Evolutionary conservation across 2,888 invertebrate species (phyloP), one percentile per base, ranked within the genome.

Genomic region (Lampropteryx suffumata): DNA sequence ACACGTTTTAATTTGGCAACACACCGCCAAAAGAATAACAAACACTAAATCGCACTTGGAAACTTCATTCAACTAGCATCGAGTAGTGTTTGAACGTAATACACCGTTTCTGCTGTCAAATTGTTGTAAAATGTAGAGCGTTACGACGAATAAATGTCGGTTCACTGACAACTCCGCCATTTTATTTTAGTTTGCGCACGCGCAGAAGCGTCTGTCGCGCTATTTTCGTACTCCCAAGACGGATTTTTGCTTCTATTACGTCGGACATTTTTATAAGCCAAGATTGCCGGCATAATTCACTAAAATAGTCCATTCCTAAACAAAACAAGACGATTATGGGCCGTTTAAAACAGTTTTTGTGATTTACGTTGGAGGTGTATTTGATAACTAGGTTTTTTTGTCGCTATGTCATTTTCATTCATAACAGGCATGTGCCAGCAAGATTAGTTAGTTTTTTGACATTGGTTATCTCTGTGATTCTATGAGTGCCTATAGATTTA

Each of bases 241-340:
- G 73, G 72, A 82, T 81, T 79, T 76, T 74, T 75, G 70, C 66
- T 67, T 71, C 69, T 67, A 72, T 75, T 74, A 67, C 64, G 61
- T 69, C 61, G 66, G 84, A 82, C 84, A 79, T 80, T 84, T 84
- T 86, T 82, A 84, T 82, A 78, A 66, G 69, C 75, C 67, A 71
- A 72, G 79, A 84, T 83, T 79, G 79, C 72, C 77, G 62, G 87
- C 82, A n/a, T n/a, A 88, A 87, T 88, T 89, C 84, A 86, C 71
- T 64, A 64, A 70, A 83, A 88, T 82, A 76, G 84, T 71, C 79
- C 68, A 81, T 82, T 80, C 65, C 76, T 81, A 84, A 84, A 82
- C 74, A 84, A 82, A 84, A 87, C 88, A 86, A 84, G 81, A 77
- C 79, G 79, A 82, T 88, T 87, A 89, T 87, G 79, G 83, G 68